Base-by-base conservation (phyloP, 2,113 vertebrate genomes). In the Aegotheles bennettii region DNA sequence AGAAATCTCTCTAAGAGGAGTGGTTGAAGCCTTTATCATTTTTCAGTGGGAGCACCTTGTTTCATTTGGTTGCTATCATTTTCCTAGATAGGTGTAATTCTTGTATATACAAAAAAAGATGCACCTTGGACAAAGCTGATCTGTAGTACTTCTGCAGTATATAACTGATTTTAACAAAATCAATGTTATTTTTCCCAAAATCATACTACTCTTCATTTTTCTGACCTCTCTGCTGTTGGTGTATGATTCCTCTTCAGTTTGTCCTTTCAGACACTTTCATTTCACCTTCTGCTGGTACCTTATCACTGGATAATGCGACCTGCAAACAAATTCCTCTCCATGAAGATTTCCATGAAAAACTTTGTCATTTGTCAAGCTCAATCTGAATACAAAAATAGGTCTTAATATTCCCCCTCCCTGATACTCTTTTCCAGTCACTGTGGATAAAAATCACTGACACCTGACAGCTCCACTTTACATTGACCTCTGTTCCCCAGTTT, bases 301-400 rank as follows among this genome's bases (percentile, higher is more conserved):
- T 80, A 74, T 83, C 61, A 89, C 61, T 79, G 40, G 48, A 19
- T 92, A 89, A 89, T 54, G 65, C 45, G 59, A 71, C 53, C 84
- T 43, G 65, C 56, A 82, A 89, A 87, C 92, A 89, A 83, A 88
- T 65, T 61, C 45, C 36, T 77, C 40, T 90, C 50, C 71, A 3
- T 19, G 48, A 87, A 76, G 50, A 80, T 80, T 77, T 90, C 75
- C 67, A 10, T 53, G 45, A 69, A 83, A 87, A 94, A 61, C 63
- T 64, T 79, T 69, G 63, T 92, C 75, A 54, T 93, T 93, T 94
- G 75, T 94, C 45, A 26, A 79, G 10, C 53, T 95, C 84, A 94
- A 53, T 87, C 57, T 82, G 84, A 94, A 93, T 87, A 71, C 10
- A 8, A 59, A 91, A 94, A 71, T 43, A 94, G 45, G 53, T 95